phyloP scores from a whole-genome alignment of 2,113 vertebrate genomes.

The Phalacrocorax brasilianus region DNA sequence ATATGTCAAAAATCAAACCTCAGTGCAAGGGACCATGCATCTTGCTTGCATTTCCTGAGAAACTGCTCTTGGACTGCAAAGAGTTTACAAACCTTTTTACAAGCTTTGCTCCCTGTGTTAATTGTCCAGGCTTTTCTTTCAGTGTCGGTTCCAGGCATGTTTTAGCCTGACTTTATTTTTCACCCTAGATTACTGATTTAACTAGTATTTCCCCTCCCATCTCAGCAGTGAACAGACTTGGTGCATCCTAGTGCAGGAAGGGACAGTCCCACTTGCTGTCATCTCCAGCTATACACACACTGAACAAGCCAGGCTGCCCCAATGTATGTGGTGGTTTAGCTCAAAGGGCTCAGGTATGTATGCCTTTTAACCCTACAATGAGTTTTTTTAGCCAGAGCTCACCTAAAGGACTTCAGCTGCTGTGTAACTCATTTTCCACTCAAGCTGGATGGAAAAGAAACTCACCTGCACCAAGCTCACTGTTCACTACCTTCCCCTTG shows the following conservation, averaged over 20 bases:
- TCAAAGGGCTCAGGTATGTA: not conserved
- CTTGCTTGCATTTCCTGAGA: slow-evolving; percentile 40
- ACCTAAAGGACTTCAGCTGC: not conserved
- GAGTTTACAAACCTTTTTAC: slow-evolving; percentile 61
- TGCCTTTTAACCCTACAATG: not conserved
- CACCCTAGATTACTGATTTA: not conserved
- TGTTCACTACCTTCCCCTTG: not conserved
- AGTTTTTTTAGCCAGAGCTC: not conserved
- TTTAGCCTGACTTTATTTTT: slow-evolving; percentile 39
- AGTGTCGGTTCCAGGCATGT: slow-evolving; percentile 28
- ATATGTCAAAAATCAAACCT: not conserved
- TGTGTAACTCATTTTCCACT: not conserved
- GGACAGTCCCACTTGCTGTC: not conserved
- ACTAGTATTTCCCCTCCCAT: not conserved
- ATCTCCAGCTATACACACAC: not conserved
- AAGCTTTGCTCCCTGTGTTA: slow-evolving; percentile 44
- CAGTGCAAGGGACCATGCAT: slow-evolving; percentile 31
- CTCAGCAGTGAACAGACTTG: slow-evolving; percentile 8
- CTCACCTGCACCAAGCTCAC: not conserved
- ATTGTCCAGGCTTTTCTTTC: slow-evolving; percentile 38
- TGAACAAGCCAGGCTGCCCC: not conserved
- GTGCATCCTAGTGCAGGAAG: not conserved
- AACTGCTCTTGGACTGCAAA: slow-evolving; percentile 41
- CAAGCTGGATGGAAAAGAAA: not conserved
- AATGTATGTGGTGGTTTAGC: not conserved